These are phyloP conservation scores for Achlya flavicornis DNA, from an alignment of 2,888 invertebrate species.

Conservation along the genomic window DNA sequence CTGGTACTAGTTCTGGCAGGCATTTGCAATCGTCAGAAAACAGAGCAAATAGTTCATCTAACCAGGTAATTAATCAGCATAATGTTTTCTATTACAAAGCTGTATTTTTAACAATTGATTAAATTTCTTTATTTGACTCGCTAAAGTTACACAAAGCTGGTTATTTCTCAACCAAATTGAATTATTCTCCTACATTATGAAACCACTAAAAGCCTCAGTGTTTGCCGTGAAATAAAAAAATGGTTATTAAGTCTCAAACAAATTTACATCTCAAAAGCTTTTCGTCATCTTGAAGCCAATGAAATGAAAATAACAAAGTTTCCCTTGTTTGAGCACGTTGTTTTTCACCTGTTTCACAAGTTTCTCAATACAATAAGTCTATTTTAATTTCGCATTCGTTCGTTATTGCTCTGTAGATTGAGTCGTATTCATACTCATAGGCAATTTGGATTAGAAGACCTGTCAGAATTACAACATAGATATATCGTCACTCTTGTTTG, in stretches of 20 bases:
- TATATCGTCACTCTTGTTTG: no score
- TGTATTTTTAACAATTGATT: no score
- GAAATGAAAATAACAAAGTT: background rate
- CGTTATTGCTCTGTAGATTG: background rate
- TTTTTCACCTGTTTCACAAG: background rate
- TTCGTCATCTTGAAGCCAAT: background rate
- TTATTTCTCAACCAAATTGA: background rate
- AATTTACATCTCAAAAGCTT: background rate
- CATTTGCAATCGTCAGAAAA: slow-evolving; percentile 35
- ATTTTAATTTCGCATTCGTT: background rate
- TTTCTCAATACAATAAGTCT: background rate
- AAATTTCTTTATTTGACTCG: no score
- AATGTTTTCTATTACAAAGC: no score
- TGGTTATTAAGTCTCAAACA: background rate
- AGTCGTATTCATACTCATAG: no score
- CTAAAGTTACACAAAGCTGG: no score
- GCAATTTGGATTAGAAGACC: no score
- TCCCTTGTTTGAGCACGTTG: no score
- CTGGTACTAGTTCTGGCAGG: slow-evolving; percentile 66
- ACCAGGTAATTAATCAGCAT: slow-evolving; percentile 52
- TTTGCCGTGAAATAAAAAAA: background rate
- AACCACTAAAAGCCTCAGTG: background rate
- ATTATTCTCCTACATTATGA: background rate
- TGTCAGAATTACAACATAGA: no score
- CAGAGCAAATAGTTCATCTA: slow-evolving; percentile 28